Evolutionary conservation across 2,888 invertebrate species (phyloP), one percentile per base, ranked within the genome.

Genomic region (Biston stratarius): DNA sequence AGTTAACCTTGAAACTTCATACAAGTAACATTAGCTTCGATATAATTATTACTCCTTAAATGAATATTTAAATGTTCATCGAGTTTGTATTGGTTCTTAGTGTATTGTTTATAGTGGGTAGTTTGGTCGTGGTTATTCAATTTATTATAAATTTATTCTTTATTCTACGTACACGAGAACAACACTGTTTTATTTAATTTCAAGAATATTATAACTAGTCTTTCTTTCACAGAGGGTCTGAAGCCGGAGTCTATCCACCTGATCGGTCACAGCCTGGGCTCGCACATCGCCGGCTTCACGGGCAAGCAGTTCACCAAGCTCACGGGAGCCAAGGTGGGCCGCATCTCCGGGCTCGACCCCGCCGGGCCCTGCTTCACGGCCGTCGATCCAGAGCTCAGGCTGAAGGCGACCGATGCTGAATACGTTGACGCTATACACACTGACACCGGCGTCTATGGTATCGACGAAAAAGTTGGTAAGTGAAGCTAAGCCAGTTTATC

Each of bases 221-320:
- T 10, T 15, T 6, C 36, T 45, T 47, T 73, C 74, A 0, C 82
- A 92, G 92, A 77, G 36, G 92, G 90, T 10, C 66, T 86, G 8
- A 72, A 83, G 8, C 84, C 90, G 0, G 58, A 76, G 0, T 66
- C 78, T 0, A 86, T 93, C 60, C 89, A 92, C 75, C 74, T 94
- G n/a, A 81, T 94, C 9, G 94, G 94, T 0, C 94, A 93, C 86
- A 93, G 93, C 57, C 84, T 94, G 0, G 94, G 94, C 14, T 75
- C 89, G 0, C 93, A 94, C 79, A 89, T 93, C 60, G 77, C 85
- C 36, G 86, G 90, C 3, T 92, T 89, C 73, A 74, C 92, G 0
- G 92, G 90, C 36, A 89, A 92, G 73, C 74, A 74, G 5, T 88
- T 89, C 76, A 24, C 61, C 0, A 34, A 74, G 0, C 70, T 83